These are phyloP conservation scores for Drosophila takahashii DNA, from an alignment of 1,140 invertebrate species.

Conservation along the genomic window DNA sequence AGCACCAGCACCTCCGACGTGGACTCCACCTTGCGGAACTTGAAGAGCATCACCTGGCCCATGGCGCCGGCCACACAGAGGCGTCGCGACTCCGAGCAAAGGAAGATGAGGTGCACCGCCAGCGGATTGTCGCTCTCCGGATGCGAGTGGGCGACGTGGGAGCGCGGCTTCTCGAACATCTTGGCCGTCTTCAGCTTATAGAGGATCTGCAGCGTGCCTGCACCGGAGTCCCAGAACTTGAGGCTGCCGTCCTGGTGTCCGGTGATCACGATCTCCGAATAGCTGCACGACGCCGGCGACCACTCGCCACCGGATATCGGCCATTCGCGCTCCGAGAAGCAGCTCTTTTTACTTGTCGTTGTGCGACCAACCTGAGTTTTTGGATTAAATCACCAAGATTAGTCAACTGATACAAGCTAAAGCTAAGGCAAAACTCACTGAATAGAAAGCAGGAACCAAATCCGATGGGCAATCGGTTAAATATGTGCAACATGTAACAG, in stretches of 20 bases:
- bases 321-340: conserved; percentile 98
- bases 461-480: conserved; percentile 98
- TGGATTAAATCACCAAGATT: not conserved
- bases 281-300: conserved; percentile 96
- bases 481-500: conserved; percentile 98
- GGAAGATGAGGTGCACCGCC: conserved; percentile 95
- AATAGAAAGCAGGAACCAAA: conserved; percentile 95
- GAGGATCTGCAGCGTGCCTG: conserved; percentile 95
- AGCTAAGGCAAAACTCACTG: conserved; percentile 71
- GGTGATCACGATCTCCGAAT: conserved; percentile 98
- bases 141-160: conserved; percentile 77
- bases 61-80: conserved; percentile 95
- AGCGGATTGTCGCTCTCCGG: conserved; percentile 93
- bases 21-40: conserved; percentile 96
- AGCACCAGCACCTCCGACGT: conserved; percentile 93
- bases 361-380: conserved; percentile 85
- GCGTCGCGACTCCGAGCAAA: conserved; percentile 96
- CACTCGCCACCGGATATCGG: conserved; percentile 97
- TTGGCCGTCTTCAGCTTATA: conserved; percentile 99
- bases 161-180: conserved; percentile 92
- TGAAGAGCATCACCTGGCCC: conserved; percentile 97
- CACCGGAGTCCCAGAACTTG: conserved; percentile 99
- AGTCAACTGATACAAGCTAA: not conserved
- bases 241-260: conserved; percentile 98
- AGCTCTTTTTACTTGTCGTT: conserved; percentile 89